These are phyloP conservation scores for Tenrec ecaudatus DNA, from an alignment of 2,113 vertebrate genomes.

Conservation along the genomic window DNA sequence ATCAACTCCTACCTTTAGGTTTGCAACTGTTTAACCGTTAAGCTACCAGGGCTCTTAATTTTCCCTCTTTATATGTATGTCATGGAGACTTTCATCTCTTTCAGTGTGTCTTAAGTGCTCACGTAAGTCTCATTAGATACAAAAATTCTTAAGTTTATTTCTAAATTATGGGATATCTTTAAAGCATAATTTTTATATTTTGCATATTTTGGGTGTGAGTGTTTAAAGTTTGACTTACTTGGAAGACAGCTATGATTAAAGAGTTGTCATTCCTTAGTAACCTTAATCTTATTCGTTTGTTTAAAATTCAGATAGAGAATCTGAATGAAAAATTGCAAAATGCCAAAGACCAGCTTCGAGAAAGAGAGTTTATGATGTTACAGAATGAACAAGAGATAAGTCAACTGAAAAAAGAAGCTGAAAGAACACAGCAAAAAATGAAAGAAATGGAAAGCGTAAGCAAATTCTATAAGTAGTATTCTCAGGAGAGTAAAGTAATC, in stretches of 20 bases:
- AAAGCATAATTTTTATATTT: slow-evolving; percentile 51
- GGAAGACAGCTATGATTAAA: slow-evolving; percentile 21
- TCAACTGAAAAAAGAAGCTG: slow-evolving; percentile 86
- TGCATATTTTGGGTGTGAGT: slow-evolving; percentile 22
- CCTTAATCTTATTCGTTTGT: slow-evolving; percentile 33
- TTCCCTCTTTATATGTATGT: slow-evolving; percentile 17
- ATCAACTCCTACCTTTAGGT: not conserved
- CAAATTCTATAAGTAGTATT: not conserved
- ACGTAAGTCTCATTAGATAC: not conserved
- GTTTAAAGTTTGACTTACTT: slow-evolving; percentile 52
- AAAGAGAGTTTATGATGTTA: slow-evolving; percentile 87
- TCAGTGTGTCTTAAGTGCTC: slow-evolving; percentile 13
- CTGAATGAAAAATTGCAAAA: slow-evolving; percentile 86
- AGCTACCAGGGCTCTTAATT: not conserved
- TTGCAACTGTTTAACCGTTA: not conserved
- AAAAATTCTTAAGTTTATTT: slow-evolving; percentile 52
- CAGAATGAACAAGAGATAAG: slow-evolving; percentile 88
- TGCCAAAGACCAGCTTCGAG: slow-evolving; percentile 85
- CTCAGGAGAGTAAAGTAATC: not conserved
- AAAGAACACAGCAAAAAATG: slow-evolving; percentile 80
- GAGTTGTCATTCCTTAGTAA: slow-evolving; percentile 55
- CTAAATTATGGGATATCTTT: slow-evolving; percentile 15
- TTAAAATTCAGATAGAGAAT: slow-evolving; percentile 84
- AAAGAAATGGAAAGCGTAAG: slow-evolving; percentile 86
- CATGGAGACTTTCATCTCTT: not conserved